Percentiles rank a stretch among this genome's conserved stretches.
Conservation (phyloP, 2,797 vertebrate genomes). For the Ara ararauna region DNA sequence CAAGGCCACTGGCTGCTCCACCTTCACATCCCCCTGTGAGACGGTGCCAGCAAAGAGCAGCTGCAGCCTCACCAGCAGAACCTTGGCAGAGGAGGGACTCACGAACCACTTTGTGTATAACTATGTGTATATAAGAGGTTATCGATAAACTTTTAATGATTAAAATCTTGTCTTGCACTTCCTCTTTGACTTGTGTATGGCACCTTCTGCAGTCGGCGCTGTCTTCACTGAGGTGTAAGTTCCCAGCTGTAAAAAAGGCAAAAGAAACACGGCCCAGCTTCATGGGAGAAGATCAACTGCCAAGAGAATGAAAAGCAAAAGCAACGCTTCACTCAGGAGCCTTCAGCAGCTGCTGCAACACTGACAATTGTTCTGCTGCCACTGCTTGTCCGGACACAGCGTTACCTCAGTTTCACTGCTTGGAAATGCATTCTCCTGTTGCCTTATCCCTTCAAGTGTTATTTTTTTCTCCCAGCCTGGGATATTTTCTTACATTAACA, state of each 20-base stretch:
- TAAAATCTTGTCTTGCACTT: conserved; percentile 70
- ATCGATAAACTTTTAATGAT: conserved; percentile 80
- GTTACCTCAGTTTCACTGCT: background rate
- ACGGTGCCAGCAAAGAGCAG: background rate
- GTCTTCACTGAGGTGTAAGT: background rate
- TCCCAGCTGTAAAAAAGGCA: background rate
- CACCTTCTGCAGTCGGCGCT: fast-evolving
- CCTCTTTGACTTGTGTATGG: conserved; percentile 20
- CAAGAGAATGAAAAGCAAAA: background rate
- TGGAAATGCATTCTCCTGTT: background rate
- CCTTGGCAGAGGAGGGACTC: conserved; percentile 49
- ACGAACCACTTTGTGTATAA: conserved; percentile 78
- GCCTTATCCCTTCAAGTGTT: background rate
- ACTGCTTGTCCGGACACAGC: background rate
- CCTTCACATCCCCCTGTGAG: background rate
- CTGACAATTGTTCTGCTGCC: background rate
- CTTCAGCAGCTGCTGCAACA: background rate
- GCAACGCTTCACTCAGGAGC: background rate
- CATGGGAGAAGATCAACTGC: background rate
- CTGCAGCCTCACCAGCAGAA: conserved; percentile 56
- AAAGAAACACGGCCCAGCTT: background rate
- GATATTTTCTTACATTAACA: background rate
- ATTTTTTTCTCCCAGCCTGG: background rate
- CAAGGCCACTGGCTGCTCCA: background rate
- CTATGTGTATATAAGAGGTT: conserved; percentile 83